Evolutionary conservation across 2,113 vertebrate genomes (phyloP), one percentile per base, ranked within the genome.

Genomic region (Microtus ochrogaster): DNA sequence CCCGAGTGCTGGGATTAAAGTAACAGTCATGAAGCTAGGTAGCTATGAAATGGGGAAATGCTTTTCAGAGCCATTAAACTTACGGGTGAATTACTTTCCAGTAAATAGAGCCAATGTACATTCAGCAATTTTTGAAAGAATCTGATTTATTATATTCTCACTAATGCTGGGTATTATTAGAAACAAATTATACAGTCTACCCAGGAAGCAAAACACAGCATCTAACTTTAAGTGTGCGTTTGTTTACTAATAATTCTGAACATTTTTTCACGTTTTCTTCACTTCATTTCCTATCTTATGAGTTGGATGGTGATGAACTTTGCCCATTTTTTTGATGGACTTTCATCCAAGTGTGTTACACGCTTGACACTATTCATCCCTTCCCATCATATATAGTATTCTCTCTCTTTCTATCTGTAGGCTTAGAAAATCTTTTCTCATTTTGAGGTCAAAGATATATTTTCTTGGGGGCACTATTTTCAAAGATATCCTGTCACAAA

Each of bases 391-490:
- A n/a, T 33, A 12, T 22, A 78, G 19, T 49, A 28, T 63, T 70
- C 65, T 28, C 52, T 73, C 26, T 41, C 44, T 33, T 74, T 76
- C 73, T 61, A 61, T 44, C 94, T 28, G 33, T 55, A 49, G 63
- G 47, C 90, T 85, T 95, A 89, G 76, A 90, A 89, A 87, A 52
- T 70, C 17, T 74, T 77, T 49, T 30, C 66, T 96, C 89, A 63
- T 84, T 82, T 94, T 58, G 55, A 96, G 33, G 52, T 88, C 26
- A 76, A 88, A 88, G 70, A 41, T 58, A 28, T 36, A 44, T 76
- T 84, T 93, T 81, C 72, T 52, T 24, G n/a, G 66, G 84, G 30
- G 39, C n/a, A 30, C 8, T 66, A 16, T 93, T 83, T 83, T 79
- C 81, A 52, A 2, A 66, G 52, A 21, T 47, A 41, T 13, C 39